Evolutionary conservation across 2,797 vertebrate genomes (phyloP).

Genomic region (Odontamblyopus rebecca): DNA sequence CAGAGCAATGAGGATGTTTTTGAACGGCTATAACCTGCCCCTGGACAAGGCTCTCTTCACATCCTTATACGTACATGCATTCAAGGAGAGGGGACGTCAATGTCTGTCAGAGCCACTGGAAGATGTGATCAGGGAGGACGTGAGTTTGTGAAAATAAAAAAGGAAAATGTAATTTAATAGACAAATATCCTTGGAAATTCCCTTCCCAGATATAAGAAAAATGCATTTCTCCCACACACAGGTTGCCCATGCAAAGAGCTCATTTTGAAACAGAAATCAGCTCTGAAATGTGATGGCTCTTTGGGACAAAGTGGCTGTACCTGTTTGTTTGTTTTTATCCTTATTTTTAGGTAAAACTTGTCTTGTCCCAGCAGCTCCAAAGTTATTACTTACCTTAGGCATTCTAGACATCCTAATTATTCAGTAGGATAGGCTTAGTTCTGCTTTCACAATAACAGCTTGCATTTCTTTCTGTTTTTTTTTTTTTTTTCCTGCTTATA

Average conservation of each 20-base stretch:
- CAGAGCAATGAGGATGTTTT: slow-evolving; percentile 38
- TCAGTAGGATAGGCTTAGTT: too few species aligned
- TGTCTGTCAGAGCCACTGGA: slow-evolving; percentile 22
- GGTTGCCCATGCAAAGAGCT: background rate
- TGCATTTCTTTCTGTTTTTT: too few species aligned
- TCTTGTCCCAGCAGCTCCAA: too few species aligned
- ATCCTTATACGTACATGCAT: slow-evolving; percentile 14
- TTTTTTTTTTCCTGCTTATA: too few species aligned
- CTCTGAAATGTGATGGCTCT: too few species aligned
- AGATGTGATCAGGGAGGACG: background rate
- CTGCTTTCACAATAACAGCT: too few species aligned
- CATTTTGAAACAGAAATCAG: background rate
- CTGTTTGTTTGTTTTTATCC: too few species aligned
- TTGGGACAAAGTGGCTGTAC: background rate
- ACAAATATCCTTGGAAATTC: background rate
- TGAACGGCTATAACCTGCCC: slow-evolving; percentile 45
- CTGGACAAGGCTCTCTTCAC: slow-evolving; percentile 30
- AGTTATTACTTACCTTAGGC: too few species aligned
- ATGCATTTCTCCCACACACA: too few species aligned
- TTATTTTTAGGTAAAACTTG: too few species aligned
- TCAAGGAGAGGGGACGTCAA: slow-evolving; percentile 28
- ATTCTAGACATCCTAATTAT: too few species aligned
- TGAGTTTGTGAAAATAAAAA: slow-evolving; percentile 26
- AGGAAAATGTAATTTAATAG: background rate
- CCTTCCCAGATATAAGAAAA: background rate